These are phyloP conservation scores for Strix uralensis DNA, from an alignment of 2,113 vertebrate genomes.

Conservation along the genomic window DNA sequence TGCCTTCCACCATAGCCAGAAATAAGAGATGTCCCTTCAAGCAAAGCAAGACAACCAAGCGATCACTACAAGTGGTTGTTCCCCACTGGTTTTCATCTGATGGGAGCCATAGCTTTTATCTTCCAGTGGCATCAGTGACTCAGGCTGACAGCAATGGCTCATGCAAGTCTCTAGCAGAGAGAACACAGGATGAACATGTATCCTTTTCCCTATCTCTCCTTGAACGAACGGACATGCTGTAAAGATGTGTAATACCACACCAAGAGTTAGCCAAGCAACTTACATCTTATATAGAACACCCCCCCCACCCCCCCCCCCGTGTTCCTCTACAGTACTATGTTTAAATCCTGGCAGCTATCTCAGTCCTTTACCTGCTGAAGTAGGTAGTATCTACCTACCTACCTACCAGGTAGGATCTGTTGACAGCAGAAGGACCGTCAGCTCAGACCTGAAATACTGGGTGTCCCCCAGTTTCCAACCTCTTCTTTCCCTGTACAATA, in stretches of 20 bases:
- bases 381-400: background rate
- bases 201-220: background rate
- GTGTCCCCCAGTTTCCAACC: background rate
- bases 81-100: background rate
- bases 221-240: background rate
- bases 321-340: background rate
- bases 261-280: background rate
- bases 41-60: background rate
- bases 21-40: background rate
- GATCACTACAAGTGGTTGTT: background rate
- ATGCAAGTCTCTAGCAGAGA: background rate
- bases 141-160: background rate
- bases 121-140: background rate
- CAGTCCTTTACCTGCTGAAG: background rate
- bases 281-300: background rate
- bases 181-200: background rate
- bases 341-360: background rate
- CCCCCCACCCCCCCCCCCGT: too few species aligned
- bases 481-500: background rate
- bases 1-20: background rate
- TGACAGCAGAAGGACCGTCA: background rate
- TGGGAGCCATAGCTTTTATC: background rate
- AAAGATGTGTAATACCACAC: accelerated
- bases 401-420: background rate
- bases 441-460: background rate